Evolutionary conservation across 2,113 vertebrate species (phyloP).

Genomic region (Antechinus flavipes): DNA sequence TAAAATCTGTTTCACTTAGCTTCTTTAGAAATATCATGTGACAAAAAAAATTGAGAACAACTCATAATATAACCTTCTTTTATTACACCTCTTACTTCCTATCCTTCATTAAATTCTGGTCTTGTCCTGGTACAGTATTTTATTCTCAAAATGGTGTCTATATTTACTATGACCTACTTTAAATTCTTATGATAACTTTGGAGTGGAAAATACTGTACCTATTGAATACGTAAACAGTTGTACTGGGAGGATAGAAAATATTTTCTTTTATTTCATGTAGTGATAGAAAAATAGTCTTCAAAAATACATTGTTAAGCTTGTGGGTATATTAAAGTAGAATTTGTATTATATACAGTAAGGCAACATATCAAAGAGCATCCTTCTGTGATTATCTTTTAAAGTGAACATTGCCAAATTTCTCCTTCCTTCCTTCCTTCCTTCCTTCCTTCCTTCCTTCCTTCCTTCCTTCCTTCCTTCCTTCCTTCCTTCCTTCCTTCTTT

Average conservation of each 20-base stretch:
- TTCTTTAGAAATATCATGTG: conserved; percentile 59
- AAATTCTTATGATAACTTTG: conserved; percentile 56
- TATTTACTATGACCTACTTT: conserved; percentile 20
- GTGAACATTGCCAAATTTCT: conserved; percentile 56
- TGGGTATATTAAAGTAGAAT: conserved; percentile 81
- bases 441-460: too few species aligned
- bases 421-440: too few species aligned
- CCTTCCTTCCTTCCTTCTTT: not conserved
- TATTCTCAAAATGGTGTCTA: conserved; percentile 58
- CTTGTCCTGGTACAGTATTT: conserved; percentile 61
- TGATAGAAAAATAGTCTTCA: conserved; percentile 88
- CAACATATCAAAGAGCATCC: conserved; percentile 73
- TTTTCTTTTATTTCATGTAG: conserved; percentile 72
- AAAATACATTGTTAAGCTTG: conserved; percentile 82
- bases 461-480: not conserved
- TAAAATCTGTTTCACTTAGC: conserved; percentile 44
- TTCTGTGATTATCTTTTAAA: conserved; percentile 60
- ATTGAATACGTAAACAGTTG: conserved; percentile 77
- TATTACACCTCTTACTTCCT: conserved; percentile 62
- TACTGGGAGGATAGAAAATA: conserved; percentile 84
- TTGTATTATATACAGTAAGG: conserved; percentile 87
- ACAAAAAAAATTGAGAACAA: conserved; percentile 68
- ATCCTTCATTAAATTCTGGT: conserved; percentile 67
- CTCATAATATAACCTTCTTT: conserved; percentile 39
- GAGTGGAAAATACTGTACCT: conserved; percentile 71